Conservation (phyloP, 2,113 vertebrate species). For the Oryzias javanicus region DNA sequence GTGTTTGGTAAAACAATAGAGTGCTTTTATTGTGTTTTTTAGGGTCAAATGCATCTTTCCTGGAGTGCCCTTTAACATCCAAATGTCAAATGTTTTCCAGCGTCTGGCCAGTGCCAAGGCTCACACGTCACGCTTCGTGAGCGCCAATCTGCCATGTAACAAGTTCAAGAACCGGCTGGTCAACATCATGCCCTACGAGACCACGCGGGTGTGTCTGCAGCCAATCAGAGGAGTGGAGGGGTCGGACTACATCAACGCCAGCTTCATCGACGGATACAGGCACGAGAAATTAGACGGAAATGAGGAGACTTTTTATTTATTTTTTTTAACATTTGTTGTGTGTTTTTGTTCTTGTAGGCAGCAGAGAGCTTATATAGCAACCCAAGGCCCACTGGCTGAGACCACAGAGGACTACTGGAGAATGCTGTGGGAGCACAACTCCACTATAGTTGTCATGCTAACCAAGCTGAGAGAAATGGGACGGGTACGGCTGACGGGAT, state of each 20-base stretch:
- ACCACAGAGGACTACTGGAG: slow-evolving; percentile 99
- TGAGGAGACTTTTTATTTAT: neutral
- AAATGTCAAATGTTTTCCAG: slow-evolving; percentile 63
- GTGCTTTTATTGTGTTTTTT: no score
- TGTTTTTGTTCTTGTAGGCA: slow-evolving; percentile 76
- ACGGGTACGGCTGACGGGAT: slow-evolving; percentile 77
- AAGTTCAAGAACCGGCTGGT: slow-evolving; percentile 99
- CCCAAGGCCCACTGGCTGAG: slow-evolving; percentile 95
- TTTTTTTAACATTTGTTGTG: neutral
- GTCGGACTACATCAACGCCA: slow-evolving; percentile 97
- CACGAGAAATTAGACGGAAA: slow-evolving; percentile 46
- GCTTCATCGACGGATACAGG: slow-evolving; percentile 99
- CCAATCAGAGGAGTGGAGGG: slow-evolving; percentile 97
- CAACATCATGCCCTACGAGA: slow-evolving; percentile 99
- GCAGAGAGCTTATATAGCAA: slow-evolving; percentile 96
- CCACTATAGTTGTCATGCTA: slow-evolving; percentile 98
- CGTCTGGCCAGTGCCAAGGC: slow-evolving; percentile 96
- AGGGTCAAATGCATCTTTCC: no score
- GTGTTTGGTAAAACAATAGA: no score
- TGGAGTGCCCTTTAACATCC: neutral
- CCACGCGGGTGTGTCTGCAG: slow-evolving; percentile 94
- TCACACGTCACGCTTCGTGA: slow-evolving; percentile 97
- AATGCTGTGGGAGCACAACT: slow-evolving; percentile 99
- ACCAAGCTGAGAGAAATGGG: slow-evolving; percentile 99
- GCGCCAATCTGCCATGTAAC: slow-evolving; percentile 99